A percentile compares a stretch with the other conserved stretches of the same genome.
These are phyloP conservation scores for Halcyon smyrnensis DNA, from an alignment of 2,797 vertebrate species.

Conservation along the genomic window DNA sequence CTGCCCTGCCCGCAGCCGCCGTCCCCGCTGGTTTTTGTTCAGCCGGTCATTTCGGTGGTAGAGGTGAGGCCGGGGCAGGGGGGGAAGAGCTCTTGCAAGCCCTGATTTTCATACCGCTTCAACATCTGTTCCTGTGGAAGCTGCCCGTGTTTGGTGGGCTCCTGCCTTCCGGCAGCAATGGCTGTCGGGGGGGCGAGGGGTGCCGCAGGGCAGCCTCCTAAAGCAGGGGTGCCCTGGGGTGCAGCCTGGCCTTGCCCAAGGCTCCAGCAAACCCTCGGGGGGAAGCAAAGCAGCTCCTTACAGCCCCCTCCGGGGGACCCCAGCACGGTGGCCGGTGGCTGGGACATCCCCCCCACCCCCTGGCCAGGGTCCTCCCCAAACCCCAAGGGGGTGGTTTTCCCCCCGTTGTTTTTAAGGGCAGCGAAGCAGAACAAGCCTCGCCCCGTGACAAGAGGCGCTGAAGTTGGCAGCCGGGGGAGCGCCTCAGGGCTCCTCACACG, in stretches of 20 bases:
- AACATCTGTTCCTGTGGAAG: conserved; percentile 64
- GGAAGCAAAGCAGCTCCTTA: neutral
- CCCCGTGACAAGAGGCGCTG: neutral
- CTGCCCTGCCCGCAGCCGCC: neutral
- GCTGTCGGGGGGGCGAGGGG: neutral
- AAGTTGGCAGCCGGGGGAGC: neutral
- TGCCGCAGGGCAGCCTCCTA: too few species aligned
- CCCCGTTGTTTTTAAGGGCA: neutral
- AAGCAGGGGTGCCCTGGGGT: too few species aligned
- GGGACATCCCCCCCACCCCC: neutral
- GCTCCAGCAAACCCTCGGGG: rapidly evolving
- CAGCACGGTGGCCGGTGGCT: neutral
- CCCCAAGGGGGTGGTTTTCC: neutral
- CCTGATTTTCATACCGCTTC: neutral
- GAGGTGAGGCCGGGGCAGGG: neutral
- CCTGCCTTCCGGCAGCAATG: too few species aligned
- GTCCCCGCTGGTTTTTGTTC: neutral
- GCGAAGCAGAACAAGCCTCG: neutral
- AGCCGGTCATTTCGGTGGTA: neutral
- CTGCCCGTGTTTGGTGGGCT: neutral
- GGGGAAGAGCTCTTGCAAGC: neutral
- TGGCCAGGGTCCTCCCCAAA: too few species aligned
- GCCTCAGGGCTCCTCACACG: neutral
- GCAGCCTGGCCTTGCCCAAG: rapidly evolving
- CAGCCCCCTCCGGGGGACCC: neutral